These are phyloP conservation scores for Numida meleagris DNA, from an alignment of 2,113 vertebrate species.

Conservation along the genomic window DNA sequence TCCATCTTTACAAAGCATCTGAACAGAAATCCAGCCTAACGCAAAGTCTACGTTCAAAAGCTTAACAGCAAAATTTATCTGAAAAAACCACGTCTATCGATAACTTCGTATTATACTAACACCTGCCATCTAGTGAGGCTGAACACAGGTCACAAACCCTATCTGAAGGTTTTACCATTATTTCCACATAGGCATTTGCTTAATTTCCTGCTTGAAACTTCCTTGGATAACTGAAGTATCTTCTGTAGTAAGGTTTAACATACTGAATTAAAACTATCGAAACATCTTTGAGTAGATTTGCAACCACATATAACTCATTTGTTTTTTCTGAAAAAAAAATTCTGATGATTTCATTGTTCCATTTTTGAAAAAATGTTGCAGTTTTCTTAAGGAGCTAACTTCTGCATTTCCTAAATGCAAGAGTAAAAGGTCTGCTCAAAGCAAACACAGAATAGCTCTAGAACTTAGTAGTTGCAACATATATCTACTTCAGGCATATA, in stretches of 20 bases:
- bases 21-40: background rate
- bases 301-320: background rate
- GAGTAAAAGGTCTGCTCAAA: background rate
- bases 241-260: background rate
- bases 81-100: background rate
- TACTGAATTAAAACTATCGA: background rate
- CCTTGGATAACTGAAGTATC: background rate
- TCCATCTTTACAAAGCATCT: background rate
- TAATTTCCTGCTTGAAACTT: background rate
- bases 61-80: background rate
- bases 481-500: background rate
- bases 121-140: background rate
- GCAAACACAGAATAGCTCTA: background rate
- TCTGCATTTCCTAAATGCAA: background rate
- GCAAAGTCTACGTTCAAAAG: background rate
- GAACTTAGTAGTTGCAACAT: background rate
- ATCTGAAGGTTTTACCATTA: background rate
- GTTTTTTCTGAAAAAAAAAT: background rate
- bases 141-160: background rate
- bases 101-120: background rate
- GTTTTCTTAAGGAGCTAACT: background rate
- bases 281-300: background rate
- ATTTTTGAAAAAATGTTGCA: background rate
- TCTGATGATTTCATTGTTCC: background rate
- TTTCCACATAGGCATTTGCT: background rate